phyloP scores from a whole-genome alignment of 1,140 invertebrate species.

The Notospermus geniculatus region DNA sequence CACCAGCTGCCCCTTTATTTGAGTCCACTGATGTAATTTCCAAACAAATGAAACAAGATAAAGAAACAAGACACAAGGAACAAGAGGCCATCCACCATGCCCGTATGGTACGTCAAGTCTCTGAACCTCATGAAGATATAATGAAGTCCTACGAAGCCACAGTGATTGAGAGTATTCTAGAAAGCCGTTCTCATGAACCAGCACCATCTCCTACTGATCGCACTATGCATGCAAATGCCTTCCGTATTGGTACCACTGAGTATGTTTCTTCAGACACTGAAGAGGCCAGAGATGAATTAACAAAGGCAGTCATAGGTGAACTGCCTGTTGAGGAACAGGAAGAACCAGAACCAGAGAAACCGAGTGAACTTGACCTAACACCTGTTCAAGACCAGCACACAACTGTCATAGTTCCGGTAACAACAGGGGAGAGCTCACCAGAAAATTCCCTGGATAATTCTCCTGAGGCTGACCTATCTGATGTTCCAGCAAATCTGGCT shows the following conservation, averaged over 20 bases:
- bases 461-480: background rate
- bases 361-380: background rate
- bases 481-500: background rate
- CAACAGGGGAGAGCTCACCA: no score
- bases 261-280: slow-evolving; percentile 5
- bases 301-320: no score
- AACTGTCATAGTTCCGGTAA: background rate
- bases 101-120: slow-evolving; percentile 2
- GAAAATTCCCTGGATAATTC: slow-evolving; percentile 5
- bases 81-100: background rate
- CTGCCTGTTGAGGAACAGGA: no score
- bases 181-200: slow-evolving; percentile 29
- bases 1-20: slow-evolving; percentile 3
- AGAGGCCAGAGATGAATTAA: slow-evolving; percentile 2
- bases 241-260: slow-evolving; percentile 4
- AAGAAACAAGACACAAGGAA: background rate
- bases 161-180: slow-evolving; percentile 42
- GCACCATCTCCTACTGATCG: background rate
- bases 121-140: slow-evolving; percentile 47
- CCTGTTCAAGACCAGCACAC: background rate
- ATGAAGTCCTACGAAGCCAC: slow-evolving; percentile 37
- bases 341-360: no score
- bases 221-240: background rate
- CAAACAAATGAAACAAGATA: background rate
- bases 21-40: background rate